These are phyloP conservation scores for Drosophila histrio DNA, from an alignment of 2,888 invertebrate species.

Conservation along the genomic window DNA sequence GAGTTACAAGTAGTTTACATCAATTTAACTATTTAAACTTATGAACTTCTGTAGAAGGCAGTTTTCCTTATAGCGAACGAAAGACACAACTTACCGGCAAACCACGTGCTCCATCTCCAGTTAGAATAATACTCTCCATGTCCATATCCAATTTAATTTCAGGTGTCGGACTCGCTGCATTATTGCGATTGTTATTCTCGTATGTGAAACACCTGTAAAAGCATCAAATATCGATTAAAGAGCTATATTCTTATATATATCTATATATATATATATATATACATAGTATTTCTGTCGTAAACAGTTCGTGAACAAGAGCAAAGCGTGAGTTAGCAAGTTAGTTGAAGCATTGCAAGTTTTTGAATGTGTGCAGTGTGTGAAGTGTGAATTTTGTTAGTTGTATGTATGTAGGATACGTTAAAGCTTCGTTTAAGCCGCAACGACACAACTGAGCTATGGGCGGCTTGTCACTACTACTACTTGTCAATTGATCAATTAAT, in stretches of 20 bases:
- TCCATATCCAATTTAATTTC: conserved; percentile 82
- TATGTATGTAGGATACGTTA: conserved; percentile 10
- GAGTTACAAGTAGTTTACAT: no score
- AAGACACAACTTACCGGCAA: conserved; percentile 63
- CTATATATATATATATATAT: no score
- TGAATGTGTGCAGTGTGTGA: conserved; percentile 61
- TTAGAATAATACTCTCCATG: conserved; percentile 74
- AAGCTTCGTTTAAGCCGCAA: conserved; percentile 32
- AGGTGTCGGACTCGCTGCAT: conserved; percentile 82
- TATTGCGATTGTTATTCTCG: conserved; percentile 82
- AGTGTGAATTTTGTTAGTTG: conserved; percentile 58
- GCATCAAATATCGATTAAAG: conserved; percentile 3
- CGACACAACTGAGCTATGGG: conserved; percentile 17
- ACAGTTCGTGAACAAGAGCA: conserved; percentile 15
- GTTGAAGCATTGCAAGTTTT: conserved; percentile 62
- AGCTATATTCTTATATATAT: neutral
- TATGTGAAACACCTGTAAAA: conserved; percentile 83
- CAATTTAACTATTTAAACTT: no score
- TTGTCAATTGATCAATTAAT: no score
- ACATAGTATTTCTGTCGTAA: neutral
- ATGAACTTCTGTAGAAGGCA: no score
- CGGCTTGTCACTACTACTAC: no score
- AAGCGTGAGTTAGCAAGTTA: conserved; percentile 62
- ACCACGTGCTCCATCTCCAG: conserved; percentile 61
- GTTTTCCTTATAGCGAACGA: neutral